phyloP scores from a whole-genome alignment of 2,888 invertebrate species.

The Metalampra italica region DNA sequence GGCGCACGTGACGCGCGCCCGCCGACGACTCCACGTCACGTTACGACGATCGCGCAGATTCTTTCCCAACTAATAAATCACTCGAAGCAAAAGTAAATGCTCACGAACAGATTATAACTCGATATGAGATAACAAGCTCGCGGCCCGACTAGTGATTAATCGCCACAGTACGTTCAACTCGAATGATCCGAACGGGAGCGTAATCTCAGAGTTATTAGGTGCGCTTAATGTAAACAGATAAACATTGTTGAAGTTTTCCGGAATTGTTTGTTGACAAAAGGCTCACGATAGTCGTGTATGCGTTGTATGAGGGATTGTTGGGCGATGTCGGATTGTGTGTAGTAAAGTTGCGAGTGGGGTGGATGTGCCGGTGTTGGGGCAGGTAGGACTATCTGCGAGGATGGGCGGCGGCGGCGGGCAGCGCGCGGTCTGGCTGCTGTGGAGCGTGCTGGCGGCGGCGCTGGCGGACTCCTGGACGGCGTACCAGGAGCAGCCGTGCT shows the following conservation, averaged over 20 bases:
- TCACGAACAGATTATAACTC: slow-evolving; percentile 64
- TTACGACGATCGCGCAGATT: slow-evolving; percentile 60
- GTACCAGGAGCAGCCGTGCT: slow-evolving; percentile 82
- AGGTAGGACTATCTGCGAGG: slow-evolving; percentile 29
- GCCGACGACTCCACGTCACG: slow-evolving; percentile 36
- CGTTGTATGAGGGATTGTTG: slow-evolving; percentile 35
- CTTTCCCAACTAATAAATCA: slow-evolving; percentile 68
- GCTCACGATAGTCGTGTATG: slow-evolving; percentile 34
- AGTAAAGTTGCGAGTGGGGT: slow-evolving; percentile 35
- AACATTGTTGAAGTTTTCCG: slow-evolving; percentile 62
- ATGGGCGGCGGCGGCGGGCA: slow-evolving; percentile 40
- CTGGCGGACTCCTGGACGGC: slow-evolving; percentile 82
- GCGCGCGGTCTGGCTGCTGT: slow-evolving; percentile 54
- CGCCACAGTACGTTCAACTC: slow-evolving; percentile 50
- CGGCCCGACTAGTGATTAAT: slow-evolving; percentile 59
- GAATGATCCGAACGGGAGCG: slow-evolving; percentile 48
- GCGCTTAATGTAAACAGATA: slow-evolving; percentile 62
- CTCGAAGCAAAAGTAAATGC: slow-evolving; percentile 55
- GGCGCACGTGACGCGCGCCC: slow-evolving; percentile 53
- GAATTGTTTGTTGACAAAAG: slow-evolving; percentile 55
- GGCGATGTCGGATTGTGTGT: slow-evolving; percentile 35
- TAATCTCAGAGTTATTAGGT: slow-evolving; percentile 55
- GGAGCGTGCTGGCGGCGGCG: slow-evolving; percentile 62
- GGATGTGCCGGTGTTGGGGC: slow-evolving; percentile 40
- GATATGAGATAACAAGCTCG: slow-evolving; percentile 64